These are phyloP conservation scores for Sebastes itinus DNA, from an alignment of 2,797 vertebrate genomes.

Conservation along the genomic window DNA sequence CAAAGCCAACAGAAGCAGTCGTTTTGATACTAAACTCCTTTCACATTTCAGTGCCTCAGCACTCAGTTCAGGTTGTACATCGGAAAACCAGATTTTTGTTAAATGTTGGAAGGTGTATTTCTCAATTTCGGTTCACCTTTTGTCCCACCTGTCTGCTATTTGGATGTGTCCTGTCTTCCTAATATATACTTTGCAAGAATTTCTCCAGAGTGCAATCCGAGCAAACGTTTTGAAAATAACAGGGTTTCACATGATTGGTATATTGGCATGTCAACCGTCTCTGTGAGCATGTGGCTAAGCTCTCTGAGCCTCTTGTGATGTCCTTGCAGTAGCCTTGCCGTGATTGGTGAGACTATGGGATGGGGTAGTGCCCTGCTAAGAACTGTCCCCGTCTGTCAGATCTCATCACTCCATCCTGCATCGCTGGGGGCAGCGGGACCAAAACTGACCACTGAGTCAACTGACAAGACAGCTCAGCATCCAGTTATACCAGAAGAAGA, in stretches of 20 bases:
- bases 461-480: constrained; percentile 79
- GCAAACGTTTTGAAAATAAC: constrained; percentile 26
- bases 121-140: not conserved
- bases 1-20: not conserved
- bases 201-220: not conserved
- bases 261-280: constrained; percentile 23
- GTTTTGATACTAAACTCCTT: not conserved
- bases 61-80: not conserved
- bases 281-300: constrained; percentile 42
- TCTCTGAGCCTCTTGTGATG: constrained; percentile 15
- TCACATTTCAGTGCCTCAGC: not conserved
- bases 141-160: not conserved
- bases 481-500: constrained; percentile 56
- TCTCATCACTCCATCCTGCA: constrained; percentile 65
- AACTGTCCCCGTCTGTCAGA: constrained; percentile 75
- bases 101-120: not conserved
- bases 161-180: not conserved
- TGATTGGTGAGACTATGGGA: constrained; percentile 52
- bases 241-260: constrained; percentile 34
- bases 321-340: constrained; percentile 36
- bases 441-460: constrained; percentile 81
- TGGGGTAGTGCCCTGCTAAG: constrained; percentile 58
- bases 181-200: constrained; percentile 14
- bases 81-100: not conserved
- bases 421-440: constrained; percentile 66